Percentiles rank a stretch among this genome's conserved stretches.
phyloP scores from a whole-genome alignment of 1,140 invertebrate species.

The Saccostrea echinata region DNA sequence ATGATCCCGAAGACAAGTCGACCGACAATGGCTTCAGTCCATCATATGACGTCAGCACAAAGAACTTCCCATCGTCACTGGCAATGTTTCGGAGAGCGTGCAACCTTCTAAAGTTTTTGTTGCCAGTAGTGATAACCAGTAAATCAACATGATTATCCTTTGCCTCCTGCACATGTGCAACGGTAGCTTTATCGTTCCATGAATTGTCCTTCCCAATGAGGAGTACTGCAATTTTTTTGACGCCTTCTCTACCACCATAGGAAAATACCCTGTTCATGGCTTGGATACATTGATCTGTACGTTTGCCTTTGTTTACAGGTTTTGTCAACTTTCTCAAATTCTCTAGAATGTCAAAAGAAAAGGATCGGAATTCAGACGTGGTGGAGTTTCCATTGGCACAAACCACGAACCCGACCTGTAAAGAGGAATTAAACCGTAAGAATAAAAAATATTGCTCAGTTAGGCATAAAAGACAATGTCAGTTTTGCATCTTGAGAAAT shows the following conservation, averaged over 20 bases:
- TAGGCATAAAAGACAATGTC: too few species aligned
- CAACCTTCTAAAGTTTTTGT: conserved; percentile 14
- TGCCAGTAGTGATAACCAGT: conserved; percentile 31
- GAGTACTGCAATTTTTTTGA: conserved; percentile 12
- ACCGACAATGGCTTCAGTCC: neutral
- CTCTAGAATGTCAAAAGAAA: conserved; percentile 15
- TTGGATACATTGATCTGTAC: conserved; percentile 30
- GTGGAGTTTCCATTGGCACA: conserved; percentile 27
- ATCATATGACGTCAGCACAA: conserved; percentile 38
- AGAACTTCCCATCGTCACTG: conserved; percentile 40
- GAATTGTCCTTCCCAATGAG: conserved; percentile 37
- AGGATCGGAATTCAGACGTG: neutral
- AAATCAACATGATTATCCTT: conserved; percentile 27
- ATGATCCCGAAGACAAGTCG: conserved; percentile 38
- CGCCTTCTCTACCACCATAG: neutral
- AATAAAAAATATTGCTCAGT: too few species aligned
- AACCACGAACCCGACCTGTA: conserved; percentile 35
- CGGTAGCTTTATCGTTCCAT: conserved; percentile 35
- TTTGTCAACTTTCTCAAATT: conserved; percentile 7
- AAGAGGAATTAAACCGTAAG: too few species aligned
- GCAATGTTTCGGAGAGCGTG: conserved; percentile 30
- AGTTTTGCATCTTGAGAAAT: too few species aligned
- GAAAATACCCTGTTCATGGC: neutral
- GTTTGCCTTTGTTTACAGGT: neutral
- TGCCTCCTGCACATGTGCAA: neutral